phyloP scores from a whole-genome alignment of 2,113 vertebrate genomes.

The Panthera uncia region DNA sequence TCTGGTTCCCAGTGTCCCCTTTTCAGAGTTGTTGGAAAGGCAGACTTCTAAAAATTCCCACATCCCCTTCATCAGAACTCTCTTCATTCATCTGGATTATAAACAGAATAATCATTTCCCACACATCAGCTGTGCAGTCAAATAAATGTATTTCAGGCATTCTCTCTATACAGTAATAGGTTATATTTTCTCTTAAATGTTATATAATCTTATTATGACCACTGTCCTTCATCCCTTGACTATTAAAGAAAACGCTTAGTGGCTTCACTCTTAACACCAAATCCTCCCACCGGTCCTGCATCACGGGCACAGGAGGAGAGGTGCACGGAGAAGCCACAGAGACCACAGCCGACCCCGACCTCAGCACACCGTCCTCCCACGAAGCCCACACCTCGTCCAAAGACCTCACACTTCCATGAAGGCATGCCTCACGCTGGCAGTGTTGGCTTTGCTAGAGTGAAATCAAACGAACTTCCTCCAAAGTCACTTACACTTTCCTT shows the following conservation, averaged over 20 bases:
- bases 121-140: conserved; percentile 75
- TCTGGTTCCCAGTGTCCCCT: background rate
- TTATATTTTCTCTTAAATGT: conserved; percentile 64
- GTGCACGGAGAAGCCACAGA: background rate
- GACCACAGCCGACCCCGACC: background rate
- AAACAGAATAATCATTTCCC: conserved; percentile 76
- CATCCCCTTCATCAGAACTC: conserved; percentile 46
- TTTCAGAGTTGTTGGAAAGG: background rate
- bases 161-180: conserved; percentile 50
- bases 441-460: background rate
- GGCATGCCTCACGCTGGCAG: background rate
- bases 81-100: conserved; percentile 76
- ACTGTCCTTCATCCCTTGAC: conserved; percentile 49
- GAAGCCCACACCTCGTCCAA: background rate
- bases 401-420: background rate
- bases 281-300: background rate
- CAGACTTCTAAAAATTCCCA: conserved; percentile 69
- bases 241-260: background rate
- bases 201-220: conserved; percentile 69
- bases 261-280: background rate
- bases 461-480: conserved; percentile 19
- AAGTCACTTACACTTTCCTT: background rate
- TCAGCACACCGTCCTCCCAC: background rate
- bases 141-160: conserved; percentile 65
- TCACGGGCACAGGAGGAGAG: background rate